Base-by-base conservation (phyloP, 2,888 invertebrate species). In the Nezara viridula region DNA sequence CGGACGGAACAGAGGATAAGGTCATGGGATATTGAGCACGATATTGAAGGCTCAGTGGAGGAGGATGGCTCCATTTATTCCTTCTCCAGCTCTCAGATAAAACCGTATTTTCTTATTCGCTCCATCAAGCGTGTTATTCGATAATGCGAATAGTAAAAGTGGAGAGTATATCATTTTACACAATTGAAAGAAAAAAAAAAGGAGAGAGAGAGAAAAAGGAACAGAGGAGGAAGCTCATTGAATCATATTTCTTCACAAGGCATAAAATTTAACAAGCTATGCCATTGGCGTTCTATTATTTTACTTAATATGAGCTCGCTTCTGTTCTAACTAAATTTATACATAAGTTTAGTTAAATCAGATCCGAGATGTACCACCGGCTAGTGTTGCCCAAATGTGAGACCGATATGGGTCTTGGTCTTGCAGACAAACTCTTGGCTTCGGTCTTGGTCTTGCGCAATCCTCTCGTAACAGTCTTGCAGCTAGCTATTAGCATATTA, bases 41-140 rank as follows among this genome's bases (percentile, higher is more conserved):
- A 73, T 73, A 73, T 73, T 73, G 66, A 73, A 73, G 66, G 66
- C 6, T 73, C 66, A 5, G 14, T 7, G n/a, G 66, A 12, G 27
- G n/a, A 66, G 32, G 66, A 73, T 73, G 66, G 66, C 66, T 73
- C 66, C 66, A 73, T 73, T 73, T 73, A 32, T 73, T 73, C 66
- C 66, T 1, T 73, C 66, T 21, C 37, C 66, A 73, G 66, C 66
- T 37, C 66, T 21, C 14, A 73, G 37, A 73, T 32, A 73, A 73
- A 73, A 21, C 32, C 66, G 32, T 73, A 73, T 73, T 73, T 73
- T 73, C 66, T 73, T 73, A 73, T 73, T 73, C 66, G 66, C 66
- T 73, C 37, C 66, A 73, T 19, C 66, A 37, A 37, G 66, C 66
- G 37, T 73, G 66, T 73, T 37, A 73, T 73, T 73, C 66, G 66